Evolutionary conservation across 2,113 vertebrate genomes (phyloP), one percentile per base, ranked within the genome.

Genomic region (Melanerpes aurifrons): DNA sequence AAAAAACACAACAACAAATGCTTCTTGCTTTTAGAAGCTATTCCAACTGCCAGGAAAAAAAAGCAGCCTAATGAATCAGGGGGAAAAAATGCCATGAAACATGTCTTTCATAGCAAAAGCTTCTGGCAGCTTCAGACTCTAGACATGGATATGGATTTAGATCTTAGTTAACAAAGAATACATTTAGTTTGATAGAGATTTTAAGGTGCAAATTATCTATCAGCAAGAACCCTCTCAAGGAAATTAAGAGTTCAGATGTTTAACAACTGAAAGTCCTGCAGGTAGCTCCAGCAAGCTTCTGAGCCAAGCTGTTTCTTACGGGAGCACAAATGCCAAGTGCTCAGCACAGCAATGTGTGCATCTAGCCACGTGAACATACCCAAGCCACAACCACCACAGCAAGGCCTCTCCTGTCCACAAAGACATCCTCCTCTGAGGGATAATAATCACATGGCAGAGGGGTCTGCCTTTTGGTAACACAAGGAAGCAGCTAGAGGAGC

Each of bases 261-360:
- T 40, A 40, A 40, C 40, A 40, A 40, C 40, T 40, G 40, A 12
- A 40, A 40, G 40, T 40, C 40, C 40, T 40, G 40, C 40, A 40
- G 10, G 11, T 40, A 40, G 40, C 12, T 40, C 40, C 40, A 40
- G 40, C 40, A 40, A 40, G 40, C 40, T 37, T 50, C 48, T 50
- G 20, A 50, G 50, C 50, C 22, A 25, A 53, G 22, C 0, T 6
- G 18, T 10, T 48, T 45, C 32, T 29, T 18, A 24, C 0, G 15
- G 18, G n/a, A 70, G 57, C 14, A 21, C 15, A 28, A 25, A 19
- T 7, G 12, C 25, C 0, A 0, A 37, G 8, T 24, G 47, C 6
- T 80, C 47, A 18, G 7, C 12, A 7, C 3, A 0, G 20, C 72
- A 35, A 10, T 2, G 25, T 68, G 10, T 2, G 7, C 0, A 1